phyloP scores from a whole-genome alignment of 2,888 invertebrate genomes.

The Cerceris rybyensis region DNA sequence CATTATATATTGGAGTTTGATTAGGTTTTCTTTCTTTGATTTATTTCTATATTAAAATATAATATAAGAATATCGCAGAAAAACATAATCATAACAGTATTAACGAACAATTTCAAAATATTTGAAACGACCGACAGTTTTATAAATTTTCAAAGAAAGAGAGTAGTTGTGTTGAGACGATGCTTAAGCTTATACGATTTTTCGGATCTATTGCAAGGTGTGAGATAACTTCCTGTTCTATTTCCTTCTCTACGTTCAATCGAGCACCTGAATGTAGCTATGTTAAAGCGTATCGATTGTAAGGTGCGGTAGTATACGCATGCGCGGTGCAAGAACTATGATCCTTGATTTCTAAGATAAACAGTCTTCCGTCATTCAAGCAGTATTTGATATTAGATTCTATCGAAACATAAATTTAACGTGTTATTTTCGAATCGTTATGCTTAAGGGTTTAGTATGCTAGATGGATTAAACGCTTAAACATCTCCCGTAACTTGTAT shows the following conservation, averaged over 20 bases:
- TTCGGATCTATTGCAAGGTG: not conserved
- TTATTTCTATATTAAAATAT: too few relatives aligned
- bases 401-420: not conserved
- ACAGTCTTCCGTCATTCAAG: conserved; percentile 63
- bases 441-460: not conserved
- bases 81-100: too few relatives aligned
- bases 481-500: conserved; percentile 5
- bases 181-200: too few relatives aligned
- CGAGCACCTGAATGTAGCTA: conserved; percentile 68
- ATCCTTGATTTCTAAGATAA: conserved; percentile 69
- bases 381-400: conserved; percentile 15
- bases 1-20: too few relatives aligned
- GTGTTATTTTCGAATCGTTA: not conserved
- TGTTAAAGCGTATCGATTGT: conserved; percentile 78
- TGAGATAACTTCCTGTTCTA: conserved; percentile 65
- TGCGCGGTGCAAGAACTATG: conserved; percentile 58
- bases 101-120: too few relatives aligned
- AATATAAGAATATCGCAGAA: too few relatives aligned
- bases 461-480: not conserved
- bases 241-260: conserved; percentile 72
- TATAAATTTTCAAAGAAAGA: too few relatives aligned
- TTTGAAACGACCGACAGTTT: too few relatives aligned
- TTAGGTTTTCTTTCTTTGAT: too few relatives aligned
- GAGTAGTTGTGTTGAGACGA: too few relatives aligned
- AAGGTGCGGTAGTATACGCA: conserved; percentile 73